phyloP scores from a whole-genome alignment of 2,888 invertebrate genomes.

The Hirtodrosophila alboralis region DNA sequence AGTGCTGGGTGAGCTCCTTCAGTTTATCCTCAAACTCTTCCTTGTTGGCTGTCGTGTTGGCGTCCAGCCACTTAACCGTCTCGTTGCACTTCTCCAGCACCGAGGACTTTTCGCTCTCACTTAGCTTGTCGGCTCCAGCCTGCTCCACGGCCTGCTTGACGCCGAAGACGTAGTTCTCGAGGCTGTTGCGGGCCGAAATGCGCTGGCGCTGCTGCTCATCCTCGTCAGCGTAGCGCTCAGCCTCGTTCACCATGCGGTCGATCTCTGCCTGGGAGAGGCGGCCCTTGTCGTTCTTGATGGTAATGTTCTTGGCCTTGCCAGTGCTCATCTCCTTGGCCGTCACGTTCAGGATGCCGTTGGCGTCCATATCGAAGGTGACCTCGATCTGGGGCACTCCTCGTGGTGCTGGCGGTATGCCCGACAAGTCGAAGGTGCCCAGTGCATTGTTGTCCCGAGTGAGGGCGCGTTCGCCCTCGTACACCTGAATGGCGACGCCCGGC shows the following conservation, averaged over 20 bases:
- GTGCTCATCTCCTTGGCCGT: conserved; percentile 89
- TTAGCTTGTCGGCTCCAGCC: conserved; percentile 86
- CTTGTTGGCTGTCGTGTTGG: conserved; percentile 90
- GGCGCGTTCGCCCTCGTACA: conserved; percentile 91
- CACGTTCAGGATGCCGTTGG: conserved; percentile 97
- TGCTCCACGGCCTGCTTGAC: conserved; percentile 90
- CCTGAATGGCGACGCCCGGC: conserved; percentile 89
- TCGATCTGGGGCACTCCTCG: conserved; percentile 94
- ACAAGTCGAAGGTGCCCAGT: conserved; percentile 97
- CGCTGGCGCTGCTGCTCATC: conserved; percentile 89
- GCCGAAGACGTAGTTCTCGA: conserved; percentile 89
- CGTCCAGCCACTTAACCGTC: conserved; percentile 89
- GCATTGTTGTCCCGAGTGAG: conserved; percentile 97
- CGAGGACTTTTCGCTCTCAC: conserved; percentile 88
- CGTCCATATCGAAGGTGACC: conserved; percentile 92
- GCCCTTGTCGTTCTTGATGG: conserved; percentile 93
- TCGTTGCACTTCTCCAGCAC: conserved; percentile 86
- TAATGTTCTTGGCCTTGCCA: conserved; percentile 89
- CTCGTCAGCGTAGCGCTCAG: conserved; percentile 91
- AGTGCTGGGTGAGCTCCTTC: conserved; percentile 80
- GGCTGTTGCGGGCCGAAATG: conserved; percentile 89
- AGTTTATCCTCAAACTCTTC: conserved; percentile 88
- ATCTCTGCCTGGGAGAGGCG: conserved; percentile 92
- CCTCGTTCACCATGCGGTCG: conserved; percentile 90
- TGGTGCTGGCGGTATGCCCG: conserved; percentile 97